phyloP scores from a whole-genome alignment of 2,797 vertebrate genomes.

The Danio albolineatus region DNA sequence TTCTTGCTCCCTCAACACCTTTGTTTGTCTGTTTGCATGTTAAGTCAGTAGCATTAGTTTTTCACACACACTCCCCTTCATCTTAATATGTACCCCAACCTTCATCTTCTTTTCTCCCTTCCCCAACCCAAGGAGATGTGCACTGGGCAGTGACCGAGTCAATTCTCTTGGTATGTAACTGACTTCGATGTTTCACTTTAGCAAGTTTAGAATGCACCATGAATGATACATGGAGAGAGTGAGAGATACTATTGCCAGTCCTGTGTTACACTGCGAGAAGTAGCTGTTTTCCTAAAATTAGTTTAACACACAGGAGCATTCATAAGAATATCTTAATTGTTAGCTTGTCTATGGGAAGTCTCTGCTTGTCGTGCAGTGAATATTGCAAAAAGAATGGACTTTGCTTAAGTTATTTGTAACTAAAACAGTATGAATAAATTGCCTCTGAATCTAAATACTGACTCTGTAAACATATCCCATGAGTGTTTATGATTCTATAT shows the following conservation, averaged over 20 bases:
- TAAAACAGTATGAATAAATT: neutral
- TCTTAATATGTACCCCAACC: constrained; percentile 25
- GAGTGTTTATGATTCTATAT: neutral
- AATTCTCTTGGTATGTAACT: neutral
- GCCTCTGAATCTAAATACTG: neutral
- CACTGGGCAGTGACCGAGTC: constrained; percentile 58
- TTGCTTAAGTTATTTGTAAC: neutral
- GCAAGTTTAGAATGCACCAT: neutral
- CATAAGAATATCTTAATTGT: neutral
- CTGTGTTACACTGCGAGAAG: neutral
- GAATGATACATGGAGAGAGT: neutral
- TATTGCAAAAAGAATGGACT: neutral
- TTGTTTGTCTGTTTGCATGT: constrained; percentile 53
- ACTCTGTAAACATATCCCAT: neutral
- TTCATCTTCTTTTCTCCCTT: constrained; percentile 39
- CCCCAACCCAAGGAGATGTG: constrained; percentile 60
- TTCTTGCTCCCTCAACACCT: constrained; percentile 58
- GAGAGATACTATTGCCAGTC: neutral
- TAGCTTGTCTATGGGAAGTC: too few relatives aligned
- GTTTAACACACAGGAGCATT: neutral
- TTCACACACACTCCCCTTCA: constrained; percentile 15
- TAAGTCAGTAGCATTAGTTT: constrained; percentile 47
- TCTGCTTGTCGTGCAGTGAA: neutral
- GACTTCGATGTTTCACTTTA: neutral
- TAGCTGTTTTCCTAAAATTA: neutral